Evolutionary conservation across 2,797 vertebrate genomes (phyloP).

Genomic region (Pseudochaenichthys georgianus): DNA sequence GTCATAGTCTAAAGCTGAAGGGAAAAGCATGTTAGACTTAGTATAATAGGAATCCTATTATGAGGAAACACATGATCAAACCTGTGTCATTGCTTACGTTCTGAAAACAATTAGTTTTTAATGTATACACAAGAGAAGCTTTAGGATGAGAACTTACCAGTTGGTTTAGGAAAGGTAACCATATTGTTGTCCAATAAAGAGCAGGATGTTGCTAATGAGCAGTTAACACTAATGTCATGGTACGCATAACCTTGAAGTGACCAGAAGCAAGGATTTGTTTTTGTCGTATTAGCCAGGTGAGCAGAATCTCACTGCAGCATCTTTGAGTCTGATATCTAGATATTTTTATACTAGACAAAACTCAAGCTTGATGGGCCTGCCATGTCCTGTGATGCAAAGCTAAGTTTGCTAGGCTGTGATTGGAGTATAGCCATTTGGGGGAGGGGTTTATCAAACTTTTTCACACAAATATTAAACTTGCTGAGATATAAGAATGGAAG

Average conservation of each 20-base stretch:
- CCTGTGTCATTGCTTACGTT: neutral
- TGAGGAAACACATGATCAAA: neutral
- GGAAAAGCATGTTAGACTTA: neutral
- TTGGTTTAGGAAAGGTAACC: neutral
- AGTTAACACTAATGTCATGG: neutral
- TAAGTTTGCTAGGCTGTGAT: neutral
- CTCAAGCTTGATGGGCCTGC: neutral
- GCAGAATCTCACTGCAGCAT: too few relatives aligned
- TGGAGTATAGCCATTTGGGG: neutral
- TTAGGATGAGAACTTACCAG: neutral
- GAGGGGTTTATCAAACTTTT: neutral
- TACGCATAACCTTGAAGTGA: too few relatives aligned
- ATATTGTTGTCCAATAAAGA: neutral
- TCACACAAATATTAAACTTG: neutral
- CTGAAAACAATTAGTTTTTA: neutral
- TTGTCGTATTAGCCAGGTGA: too few relatives aligned
- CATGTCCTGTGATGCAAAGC: neutral
- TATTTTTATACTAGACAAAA: neutral
- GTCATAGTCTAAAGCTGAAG: too few relatives aligned
- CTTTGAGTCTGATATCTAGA: too few relatives aligned
- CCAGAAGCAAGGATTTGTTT: too few relatives aligned
- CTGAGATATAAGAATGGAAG: neutral
- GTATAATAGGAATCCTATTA: too few relatives aligned
- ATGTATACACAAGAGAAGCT: neutral
- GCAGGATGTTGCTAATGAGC: rapidly evolving